These are phyloP conservation scores for Tineola bisselliella DNA, from an alignment of 2,888 invertebrate species.

Conservation along the genomic window DNA sequence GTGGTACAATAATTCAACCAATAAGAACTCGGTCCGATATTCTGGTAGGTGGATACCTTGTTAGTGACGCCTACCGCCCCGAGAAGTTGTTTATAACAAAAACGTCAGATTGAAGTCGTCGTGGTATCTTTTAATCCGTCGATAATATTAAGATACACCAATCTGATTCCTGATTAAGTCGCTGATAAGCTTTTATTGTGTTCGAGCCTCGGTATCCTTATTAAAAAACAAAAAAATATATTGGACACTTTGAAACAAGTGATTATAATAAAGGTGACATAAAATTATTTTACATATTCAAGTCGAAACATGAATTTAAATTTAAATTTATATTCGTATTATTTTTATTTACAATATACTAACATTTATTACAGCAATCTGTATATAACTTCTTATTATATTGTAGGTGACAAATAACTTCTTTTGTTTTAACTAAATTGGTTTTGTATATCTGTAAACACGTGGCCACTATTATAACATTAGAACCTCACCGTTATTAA, in stretches of 20 bases:
- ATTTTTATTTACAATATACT: too few relatives aligned
- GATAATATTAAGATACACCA: not conserved
- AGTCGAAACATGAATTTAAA: too few relatives aligned
- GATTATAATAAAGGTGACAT: not conserved
- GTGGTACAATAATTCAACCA: conserved; percentile 37
- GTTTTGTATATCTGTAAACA: too few relatives aligned
- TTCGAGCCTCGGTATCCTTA: not conserved
- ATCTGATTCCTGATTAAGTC: not conserved
- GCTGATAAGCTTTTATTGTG: not conserved
- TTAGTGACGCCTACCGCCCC: conserved; percentile 43
- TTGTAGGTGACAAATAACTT: too few relatives aligned
- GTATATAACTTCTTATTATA: too few relatives aligned
- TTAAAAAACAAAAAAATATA: not conserved
- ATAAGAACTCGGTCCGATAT: conserved; percentile 32
- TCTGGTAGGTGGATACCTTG: conserved; percentile 31
- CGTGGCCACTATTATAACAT: too few relatives aligned
- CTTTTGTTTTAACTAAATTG: too few relatives aligned
- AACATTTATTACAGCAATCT: too few relatives aligned
- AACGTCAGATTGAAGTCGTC: not conserved
- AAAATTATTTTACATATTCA: too few relatives aligned
- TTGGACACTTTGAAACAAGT: not conserved
- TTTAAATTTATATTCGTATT: too few relatives aligned
- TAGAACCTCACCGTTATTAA: too few relatives aligned
- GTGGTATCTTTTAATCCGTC: not conserved
- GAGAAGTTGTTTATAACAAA: not conserved